A percentile compares a stretch with the other conserved stretches of the same genome.
Conservation (phyloP, 1,140 invertebrate species). For the Euborellia annulipes region DNA sequence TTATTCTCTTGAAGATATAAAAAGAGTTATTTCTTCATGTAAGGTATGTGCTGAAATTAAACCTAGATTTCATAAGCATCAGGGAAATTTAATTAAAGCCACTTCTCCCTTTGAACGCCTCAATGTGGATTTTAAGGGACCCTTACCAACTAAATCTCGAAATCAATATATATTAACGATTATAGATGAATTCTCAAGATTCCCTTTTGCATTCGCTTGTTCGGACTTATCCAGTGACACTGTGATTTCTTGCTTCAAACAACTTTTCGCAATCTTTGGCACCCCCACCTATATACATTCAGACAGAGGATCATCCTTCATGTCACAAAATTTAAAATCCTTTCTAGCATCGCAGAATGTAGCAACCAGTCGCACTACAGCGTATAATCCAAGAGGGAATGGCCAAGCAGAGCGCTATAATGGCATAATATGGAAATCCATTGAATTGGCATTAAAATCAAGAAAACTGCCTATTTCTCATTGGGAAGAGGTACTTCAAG, state of each 20-base stretch:
- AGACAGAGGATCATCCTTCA: conserved; percentile 13
- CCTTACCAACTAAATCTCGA: conserved; percentile 14
- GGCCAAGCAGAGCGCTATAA: too few relatives aligned
- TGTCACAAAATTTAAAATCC: conserved; percentile 8
- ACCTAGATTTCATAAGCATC: conserved; percentile 9
- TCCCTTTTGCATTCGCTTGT: conserved; percentile 20
- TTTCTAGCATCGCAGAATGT: too few relatives aligned
- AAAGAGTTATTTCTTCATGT: conserved; percentile 9
- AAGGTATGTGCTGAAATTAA: conserved; percentile 14
- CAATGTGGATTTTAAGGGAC: conserved; percentile 21
- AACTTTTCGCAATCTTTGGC: conserved; percentile 15
- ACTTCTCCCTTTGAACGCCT: conserved; percentile 16
- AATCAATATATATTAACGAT: conserved; percentile 19
- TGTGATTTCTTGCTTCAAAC: conserved; percentile 14
- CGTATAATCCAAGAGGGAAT: too few relatives aligned
- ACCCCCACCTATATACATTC: conserved; percentile 15
- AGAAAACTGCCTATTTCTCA: too few relatives aligned
- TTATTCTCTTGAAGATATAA: conserved; percentile 15
- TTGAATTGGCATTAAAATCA: too few relatives aligned
- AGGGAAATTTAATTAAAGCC: conserved; percentile 15
- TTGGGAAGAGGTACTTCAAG: too few relatives aligned
- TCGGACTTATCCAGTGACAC: conserved; percentile 11
- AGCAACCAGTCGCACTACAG: too few relatives aligned
- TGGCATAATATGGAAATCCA: too few relatives aligned
- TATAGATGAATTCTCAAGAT: conserved; percentile 22